Evolutionary conservation across 2,888 invertebrate genomes (phyloP).

Genomic region (Mesoligia furuncula): DNA sequence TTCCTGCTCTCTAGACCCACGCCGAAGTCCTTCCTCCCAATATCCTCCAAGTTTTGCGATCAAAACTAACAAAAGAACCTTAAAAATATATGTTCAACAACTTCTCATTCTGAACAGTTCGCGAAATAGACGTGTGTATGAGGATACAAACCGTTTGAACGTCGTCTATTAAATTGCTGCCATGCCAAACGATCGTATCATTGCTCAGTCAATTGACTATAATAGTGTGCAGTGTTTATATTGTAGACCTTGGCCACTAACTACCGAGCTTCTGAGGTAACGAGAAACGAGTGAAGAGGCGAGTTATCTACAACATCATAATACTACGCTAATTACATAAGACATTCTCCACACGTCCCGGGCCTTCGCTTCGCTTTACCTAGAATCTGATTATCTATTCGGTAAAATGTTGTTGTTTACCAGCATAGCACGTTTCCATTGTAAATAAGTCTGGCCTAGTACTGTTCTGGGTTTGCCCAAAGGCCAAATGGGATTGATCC

Average conservation of each 20-base stretch:
- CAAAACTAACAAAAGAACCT: constrained; percentile 20
- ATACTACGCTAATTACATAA: constrained; percentile 74
- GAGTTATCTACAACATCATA: constrained; percentile 71
- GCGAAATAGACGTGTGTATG: constrained; percentile 24
- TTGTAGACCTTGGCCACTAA: constrained; percentile 69
- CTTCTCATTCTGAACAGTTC: neutral
- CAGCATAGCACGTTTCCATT: constrained; percentile 42
- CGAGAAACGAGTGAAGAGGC: constrained; percentile 31
- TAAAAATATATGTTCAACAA: neutral
- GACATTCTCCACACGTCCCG: constrained; percentile 71
- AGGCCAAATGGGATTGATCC: constrained; percentile 46
- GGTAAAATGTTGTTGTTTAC: constrained; percentile 57
- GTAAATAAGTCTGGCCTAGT: constrained; percentile 37
- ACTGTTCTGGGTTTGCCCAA: constrained; percentile 43
- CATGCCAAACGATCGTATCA: constrained; percentile 70
- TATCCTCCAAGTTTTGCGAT: constrained; percentile 45
- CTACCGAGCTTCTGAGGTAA: constrained; percentile 50
- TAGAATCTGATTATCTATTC: constrained; percentile 57
- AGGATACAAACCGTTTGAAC: constrained; percentile 39
- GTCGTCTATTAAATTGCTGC: constrained; percentile 66
- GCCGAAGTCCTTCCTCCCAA: constrained; percentile 52
- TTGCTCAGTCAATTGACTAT: constrained; percentile 75
- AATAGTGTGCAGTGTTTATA: constrained; percentile 69
- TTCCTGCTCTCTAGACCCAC: constrained; percentile 65
- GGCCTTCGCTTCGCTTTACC: constrained; percentile 59